These are phyloP conservation scores for Argyresthia albistria DNA, from an alignment of 2,888 invertebrate species.

Conservation along the genomic window DNA sequence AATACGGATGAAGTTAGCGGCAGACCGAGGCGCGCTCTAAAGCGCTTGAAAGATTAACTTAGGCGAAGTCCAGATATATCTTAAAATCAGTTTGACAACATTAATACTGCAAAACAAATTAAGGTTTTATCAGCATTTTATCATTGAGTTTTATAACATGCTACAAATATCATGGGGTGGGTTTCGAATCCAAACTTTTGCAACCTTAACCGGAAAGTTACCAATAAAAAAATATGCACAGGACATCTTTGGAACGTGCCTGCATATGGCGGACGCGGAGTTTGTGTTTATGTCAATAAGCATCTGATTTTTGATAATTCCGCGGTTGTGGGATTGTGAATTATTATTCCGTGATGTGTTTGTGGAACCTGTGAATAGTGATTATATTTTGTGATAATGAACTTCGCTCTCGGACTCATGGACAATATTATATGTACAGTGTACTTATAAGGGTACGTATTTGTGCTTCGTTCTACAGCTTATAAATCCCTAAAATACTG, in stretches of 20 bases:
- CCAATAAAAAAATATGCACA: neutral
- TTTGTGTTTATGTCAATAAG: constrained; percentile 73
- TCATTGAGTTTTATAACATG: too few relatives aligned
- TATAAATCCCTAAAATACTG: constrained; percentile 20
- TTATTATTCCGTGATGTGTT: constrained; percentile 51
- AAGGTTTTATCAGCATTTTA: too few relatives aligned
- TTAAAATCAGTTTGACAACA: too few relatives aligned
- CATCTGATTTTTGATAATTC: constrained; percentile 64
- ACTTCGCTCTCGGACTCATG: constrained; percentile 54
- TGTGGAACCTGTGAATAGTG: constrained; percentile 60
- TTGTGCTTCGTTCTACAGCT: constrained; percentile 45
- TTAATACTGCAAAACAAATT: too few relatives aligned
- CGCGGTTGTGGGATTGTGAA: constrained; percentile 66
- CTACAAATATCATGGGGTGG: too few relatives aligned
- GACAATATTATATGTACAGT: constrained; percentile 49
- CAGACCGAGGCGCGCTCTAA: constrained; percentile 35
- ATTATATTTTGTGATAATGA: constrained; percentile 60
- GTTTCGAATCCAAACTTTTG: neutral
- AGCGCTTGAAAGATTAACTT: neutral
- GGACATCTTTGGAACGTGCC: constrained; percentile 39
- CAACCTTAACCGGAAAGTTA: neutral
- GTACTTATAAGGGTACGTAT: constrained; percentile 63
- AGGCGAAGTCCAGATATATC: too few relatives aligned
- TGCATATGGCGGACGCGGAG: constrained; percentile 71
- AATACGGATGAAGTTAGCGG: constrained; percentile 38